These are phyloP conservation scores for Sweltsa coloradensis DNA, from an alignment of 1,140 invertebrate genomes.

Conservation along the genomic window DNA sequence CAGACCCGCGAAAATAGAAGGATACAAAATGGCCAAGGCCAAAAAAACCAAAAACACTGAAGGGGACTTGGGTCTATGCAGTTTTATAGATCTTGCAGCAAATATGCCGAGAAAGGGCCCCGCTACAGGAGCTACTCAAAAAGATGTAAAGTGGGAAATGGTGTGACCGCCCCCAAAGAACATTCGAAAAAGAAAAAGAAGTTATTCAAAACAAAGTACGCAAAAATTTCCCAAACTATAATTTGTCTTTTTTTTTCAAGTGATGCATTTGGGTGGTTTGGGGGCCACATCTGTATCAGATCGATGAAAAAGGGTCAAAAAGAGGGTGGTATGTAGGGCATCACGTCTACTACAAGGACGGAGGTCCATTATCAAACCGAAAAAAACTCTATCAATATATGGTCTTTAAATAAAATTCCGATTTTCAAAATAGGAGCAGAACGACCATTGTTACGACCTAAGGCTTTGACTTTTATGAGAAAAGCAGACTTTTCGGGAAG, in stretches of 20 bases:
- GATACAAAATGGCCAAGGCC: constrained; percentile 13
- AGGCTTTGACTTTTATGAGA: background rate
- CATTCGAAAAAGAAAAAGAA: background rate
- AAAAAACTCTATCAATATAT: background rate
- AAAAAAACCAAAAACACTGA: constrained; percentile 3
- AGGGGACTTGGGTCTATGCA: constrained; percentile 13
- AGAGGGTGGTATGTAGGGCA: background rate
- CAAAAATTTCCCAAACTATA: background rate
- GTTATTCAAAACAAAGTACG: background rate
- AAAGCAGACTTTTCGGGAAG: background rate
- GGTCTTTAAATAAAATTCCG: background rate
- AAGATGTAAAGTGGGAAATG: background rate
- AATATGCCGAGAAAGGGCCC: background rate
- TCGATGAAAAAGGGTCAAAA: background rate
- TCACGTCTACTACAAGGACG: background rate
- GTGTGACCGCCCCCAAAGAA: background rate
- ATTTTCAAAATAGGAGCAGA: background rate
- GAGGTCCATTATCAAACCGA: background rate
- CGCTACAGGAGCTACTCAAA: background rate
- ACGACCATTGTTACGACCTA: background rate
- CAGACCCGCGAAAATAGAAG: constrained; percentile 6
- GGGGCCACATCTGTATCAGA: background rate
- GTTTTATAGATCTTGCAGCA: constrained; percentile 8
- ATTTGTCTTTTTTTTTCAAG: background rate
- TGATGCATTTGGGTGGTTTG: background rate